Conservation (phyloP, 2,113 vertebrate species). For the Syngnathus floridae region DNA sequence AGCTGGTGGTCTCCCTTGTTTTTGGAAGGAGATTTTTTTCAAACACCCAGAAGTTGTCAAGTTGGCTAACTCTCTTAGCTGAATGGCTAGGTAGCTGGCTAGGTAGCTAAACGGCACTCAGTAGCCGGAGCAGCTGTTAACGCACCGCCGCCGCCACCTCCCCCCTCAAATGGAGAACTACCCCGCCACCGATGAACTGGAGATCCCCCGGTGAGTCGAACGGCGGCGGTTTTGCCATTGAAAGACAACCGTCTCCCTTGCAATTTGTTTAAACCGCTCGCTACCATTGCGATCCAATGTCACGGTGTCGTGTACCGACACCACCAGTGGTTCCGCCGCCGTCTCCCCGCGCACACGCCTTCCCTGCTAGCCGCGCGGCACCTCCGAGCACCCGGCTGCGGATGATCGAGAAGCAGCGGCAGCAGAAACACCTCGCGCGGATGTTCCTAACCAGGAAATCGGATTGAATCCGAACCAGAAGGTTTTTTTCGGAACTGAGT, state of each 20-base stretch:
- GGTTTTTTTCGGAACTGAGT: constrained; percentile 11
- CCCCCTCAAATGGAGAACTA: not conserved
- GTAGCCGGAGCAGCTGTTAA: not conserved
- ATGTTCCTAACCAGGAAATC: constrained; percentile 36
- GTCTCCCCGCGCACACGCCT: constrained; percentile 14
- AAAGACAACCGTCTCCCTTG: not conserved
- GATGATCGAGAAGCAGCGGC: constrained; percentile 31
- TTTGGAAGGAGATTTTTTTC: not conserved
- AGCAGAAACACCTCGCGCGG: constrained; percentile 15
- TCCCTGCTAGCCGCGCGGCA: constrained; percentile 20
- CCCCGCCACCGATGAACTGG: not conserved
- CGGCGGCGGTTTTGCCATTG: not conserved
- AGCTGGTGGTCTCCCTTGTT: not conserved
- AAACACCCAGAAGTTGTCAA: not conserved
- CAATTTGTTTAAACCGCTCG: not conserved
- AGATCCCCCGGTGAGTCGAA: not conserved
- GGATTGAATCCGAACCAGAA: constrained; percentile 35
- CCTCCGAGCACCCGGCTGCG: constrained; percentile 16
- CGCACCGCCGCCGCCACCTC: not conserved
- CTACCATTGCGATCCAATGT: not conserved
- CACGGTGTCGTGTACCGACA: not conserved
- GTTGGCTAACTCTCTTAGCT: not conserved
- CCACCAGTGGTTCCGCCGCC: not conserved
- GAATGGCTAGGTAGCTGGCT: not conserved
- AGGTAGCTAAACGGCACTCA: not conserved